Conservation (phyloP, 2,797 vertebrate species). For the Pygocentrus nattereri region DNA sequence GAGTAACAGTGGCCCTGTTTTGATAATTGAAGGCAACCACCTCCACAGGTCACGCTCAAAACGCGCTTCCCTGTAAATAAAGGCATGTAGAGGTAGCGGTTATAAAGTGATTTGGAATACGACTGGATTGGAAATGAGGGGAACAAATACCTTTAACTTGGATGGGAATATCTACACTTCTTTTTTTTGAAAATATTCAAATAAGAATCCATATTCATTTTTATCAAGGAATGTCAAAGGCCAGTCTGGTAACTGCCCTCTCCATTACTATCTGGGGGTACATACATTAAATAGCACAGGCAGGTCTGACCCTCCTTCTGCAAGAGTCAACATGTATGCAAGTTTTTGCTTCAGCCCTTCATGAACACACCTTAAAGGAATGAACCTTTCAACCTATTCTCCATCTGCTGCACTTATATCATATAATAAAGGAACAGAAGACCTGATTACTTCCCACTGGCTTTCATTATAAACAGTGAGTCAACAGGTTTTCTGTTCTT, state of each 20-base stretch:
- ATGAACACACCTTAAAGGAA: not conserved
- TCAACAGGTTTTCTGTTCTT: not conserved
- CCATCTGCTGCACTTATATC: not conserved
- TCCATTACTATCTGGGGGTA: not conserved
- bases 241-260: slow-evolving; percentile 8
- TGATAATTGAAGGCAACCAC: slow-evolving; percentile 13
- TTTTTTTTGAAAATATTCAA: not conserved
- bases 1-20: slow-evolving; percentile 9
- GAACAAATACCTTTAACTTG: not conserved
- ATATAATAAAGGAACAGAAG: not conserved
- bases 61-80: slow-evolving; percentile 31
- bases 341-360: slow-evolving; percentile 10
- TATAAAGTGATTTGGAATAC: slow-evolving; percentile 31
- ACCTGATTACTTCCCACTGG: not conserved
- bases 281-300: slow-evolving; percentile 2
- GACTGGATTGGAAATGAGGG: not conserved
- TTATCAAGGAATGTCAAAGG: slow-evolving; percentile 20
- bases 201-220: not conserved
- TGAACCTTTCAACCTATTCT: not conserved
- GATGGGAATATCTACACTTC: slow-evolving; percentile 1
- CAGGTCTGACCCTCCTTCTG: slow-evolving; percentile 12
- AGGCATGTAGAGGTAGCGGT: slow-evolving; percentile 44
- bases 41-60: slow-evolving; percentile 2
- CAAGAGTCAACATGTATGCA: not conserved
- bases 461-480: too few species aligned